Conservation (phyloP, 2,113 vertebrate species). For the Campylorhamphus procurvoides region DNA sequence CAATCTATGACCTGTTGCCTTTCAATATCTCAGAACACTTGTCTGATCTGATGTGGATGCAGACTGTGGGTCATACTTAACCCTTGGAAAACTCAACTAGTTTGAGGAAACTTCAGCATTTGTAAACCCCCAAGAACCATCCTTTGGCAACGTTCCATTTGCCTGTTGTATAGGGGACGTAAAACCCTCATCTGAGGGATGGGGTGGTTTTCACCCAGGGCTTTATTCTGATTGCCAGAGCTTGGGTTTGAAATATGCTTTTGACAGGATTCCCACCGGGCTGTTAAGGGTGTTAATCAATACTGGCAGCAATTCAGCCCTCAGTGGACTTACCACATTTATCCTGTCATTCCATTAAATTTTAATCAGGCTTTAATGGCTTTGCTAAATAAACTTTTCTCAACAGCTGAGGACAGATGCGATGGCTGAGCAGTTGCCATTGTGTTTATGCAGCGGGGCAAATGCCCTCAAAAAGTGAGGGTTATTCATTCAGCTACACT, state of each 20-base stretch:
- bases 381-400: constrained; percentile 56
- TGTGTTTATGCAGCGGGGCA: not conserved
- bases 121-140: not conserved
- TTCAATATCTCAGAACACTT: not conserved
- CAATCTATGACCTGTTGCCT: not conserved
- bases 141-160: not conserved
- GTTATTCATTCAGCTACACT: not conserved
- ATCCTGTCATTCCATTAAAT: constrained; percentile 48
- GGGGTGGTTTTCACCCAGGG: not conserved
- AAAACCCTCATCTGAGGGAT: not conserved
- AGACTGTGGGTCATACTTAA: not conserved
- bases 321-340: constrained; percentile 3
- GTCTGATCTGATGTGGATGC: not conserved
- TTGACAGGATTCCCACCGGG: constrained; percentile 28
- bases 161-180: not conserved
- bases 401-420: constrained; percentile 13
- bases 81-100: not conserved
- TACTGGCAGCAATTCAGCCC: constrained; percentile 50
- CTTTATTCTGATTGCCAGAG: constrained; percentile 24
- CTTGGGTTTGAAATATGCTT: constrained; percentile 17
- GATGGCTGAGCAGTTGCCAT: not conserved
- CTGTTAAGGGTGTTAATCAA: constrained; percentile 52
- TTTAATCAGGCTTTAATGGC: constrained; percentile 52
- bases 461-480: not conserved
- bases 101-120: not conserved